Conservation (phyloP, 2,888 invertebrate species). For the Philopedon plagiatum region DNA sequence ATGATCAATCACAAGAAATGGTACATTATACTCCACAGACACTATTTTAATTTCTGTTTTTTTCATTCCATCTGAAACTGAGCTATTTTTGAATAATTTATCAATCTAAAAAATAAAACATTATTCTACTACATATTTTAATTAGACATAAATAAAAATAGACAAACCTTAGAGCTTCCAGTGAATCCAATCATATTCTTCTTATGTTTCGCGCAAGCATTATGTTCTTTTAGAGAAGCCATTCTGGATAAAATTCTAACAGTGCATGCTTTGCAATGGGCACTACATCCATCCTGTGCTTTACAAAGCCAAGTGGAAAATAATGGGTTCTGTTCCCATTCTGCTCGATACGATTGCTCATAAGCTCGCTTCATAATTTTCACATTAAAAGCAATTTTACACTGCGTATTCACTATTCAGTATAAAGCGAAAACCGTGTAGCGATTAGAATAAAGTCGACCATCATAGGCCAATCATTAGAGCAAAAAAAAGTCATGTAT, state of each 20-base stretch:
- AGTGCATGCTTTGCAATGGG: conserved; percentile 44
- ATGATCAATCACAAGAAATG: conserved; percentile 46
- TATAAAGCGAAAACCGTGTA: neutral
- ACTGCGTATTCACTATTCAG: neutral
- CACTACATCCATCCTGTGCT: conserved; percentile 31
- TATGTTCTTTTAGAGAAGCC: conserved; percentile 28
- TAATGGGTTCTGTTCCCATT: conserved; percentile 35
- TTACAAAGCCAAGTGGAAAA: conserved; percentile 38
- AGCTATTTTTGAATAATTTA: conserved; percentile 29
- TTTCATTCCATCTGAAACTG: conserved; percentile 2
- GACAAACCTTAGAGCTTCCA: conserved; percentile 40
- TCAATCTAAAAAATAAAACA: conserved; percentile 39
- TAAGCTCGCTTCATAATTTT: conserved; percentile 11
- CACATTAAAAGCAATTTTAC: neutral
- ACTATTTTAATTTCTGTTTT: conserved; percentile 45
- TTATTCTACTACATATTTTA: conserved; percentile 22
- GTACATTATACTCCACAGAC: conserved; percentile 43
- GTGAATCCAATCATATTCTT: neutral
- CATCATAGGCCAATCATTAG: too few relatives aligned
- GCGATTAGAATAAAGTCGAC: neutral
- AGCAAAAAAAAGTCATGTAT: too few relatives aligned
- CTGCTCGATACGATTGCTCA: conserved; percentile 2
- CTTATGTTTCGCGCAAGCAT: neutral
- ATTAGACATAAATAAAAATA: conserved; percentile 27
- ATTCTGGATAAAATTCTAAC: conserved; percentile 31